Conservation (phyloP, 2,113 vertebrate genomes). For the Bubo scandiacus region DNA sequence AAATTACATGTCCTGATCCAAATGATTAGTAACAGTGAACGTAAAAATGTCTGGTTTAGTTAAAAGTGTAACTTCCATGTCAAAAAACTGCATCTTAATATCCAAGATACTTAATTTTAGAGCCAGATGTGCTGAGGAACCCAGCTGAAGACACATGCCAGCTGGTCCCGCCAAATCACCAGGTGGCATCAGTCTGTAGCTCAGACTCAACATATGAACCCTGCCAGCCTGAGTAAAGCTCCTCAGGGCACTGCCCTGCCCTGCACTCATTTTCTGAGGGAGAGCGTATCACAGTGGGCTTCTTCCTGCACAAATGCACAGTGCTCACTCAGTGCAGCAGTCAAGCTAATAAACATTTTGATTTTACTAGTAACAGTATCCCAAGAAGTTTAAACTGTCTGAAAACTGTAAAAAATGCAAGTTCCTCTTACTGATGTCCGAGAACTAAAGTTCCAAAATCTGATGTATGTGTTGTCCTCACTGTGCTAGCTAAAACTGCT, state of each 20-base stretch:
- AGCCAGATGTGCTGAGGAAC: neutral
- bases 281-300: neutral
- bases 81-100: neutral
- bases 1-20: neutral
- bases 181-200: neutral
- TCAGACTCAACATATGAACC: neutral
- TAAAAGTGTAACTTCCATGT: neutral
- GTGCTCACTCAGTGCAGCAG: neutral
- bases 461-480: neutral
- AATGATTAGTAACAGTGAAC: neutral
- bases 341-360: neutral
- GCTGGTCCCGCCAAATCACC: neutral
- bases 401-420: neutral
- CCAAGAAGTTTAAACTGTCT: neutral
- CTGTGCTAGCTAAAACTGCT: neutral
- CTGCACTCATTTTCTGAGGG: neutral
- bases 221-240: neutral
- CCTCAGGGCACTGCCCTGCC: neutral
- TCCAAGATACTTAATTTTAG: neutral
- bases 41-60: neutral
- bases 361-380: neutral
- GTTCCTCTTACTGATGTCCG: neutral
- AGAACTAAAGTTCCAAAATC: neutral
- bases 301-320: neutral
- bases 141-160: neutral